phyloP scores from a whole-genome alignment of 2,888 invertebrate species.

The Drosophila meridiana region DNA sequence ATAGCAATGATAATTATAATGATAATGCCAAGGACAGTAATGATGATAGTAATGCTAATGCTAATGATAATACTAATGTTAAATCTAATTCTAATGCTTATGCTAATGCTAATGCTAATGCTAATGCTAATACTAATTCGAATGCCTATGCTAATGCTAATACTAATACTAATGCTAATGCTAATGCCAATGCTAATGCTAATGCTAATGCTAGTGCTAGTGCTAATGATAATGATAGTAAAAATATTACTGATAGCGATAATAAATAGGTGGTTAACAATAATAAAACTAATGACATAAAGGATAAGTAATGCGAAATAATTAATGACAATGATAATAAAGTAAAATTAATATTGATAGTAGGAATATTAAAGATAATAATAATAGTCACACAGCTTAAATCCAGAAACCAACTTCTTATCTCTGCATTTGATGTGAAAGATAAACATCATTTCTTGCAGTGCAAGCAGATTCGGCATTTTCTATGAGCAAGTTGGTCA shows the following conservation, averaged over 20 bases:
- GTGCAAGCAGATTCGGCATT: slow-evolving; percentile 25
- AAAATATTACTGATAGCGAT: not conserved
- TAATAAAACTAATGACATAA: not conserved
- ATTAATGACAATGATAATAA: not conserved
- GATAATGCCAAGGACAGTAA: not conserved
- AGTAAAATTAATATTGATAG: not conserved
- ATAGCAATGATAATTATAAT: not conserved
- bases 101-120: not conserved
- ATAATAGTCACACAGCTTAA: not conserved
- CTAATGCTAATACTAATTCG: not conserved
- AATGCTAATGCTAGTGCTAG: not conserved
- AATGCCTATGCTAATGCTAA: not conserved
- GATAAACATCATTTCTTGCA: not conserved
- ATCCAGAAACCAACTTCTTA: not conserved
- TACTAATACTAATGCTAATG: not conserved
- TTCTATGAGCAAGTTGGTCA: slow-evolving; percentile 46
- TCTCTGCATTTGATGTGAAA: not conserved
- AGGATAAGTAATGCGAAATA: not conserved
- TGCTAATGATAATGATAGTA: not conserved
- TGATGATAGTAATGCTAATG: not conserved
- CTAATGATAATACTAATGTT: not conserved
- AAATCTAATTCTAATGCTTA: not conserved
- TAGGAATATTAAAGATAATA: not conserved
- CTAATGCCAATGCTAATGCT: not conserved
- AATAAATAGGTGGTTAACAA: not conserved